phyloP scores from a whole-genome alignment of 1,140 invertebrate species.

The Zaprionus kolodkinae region DNA sequence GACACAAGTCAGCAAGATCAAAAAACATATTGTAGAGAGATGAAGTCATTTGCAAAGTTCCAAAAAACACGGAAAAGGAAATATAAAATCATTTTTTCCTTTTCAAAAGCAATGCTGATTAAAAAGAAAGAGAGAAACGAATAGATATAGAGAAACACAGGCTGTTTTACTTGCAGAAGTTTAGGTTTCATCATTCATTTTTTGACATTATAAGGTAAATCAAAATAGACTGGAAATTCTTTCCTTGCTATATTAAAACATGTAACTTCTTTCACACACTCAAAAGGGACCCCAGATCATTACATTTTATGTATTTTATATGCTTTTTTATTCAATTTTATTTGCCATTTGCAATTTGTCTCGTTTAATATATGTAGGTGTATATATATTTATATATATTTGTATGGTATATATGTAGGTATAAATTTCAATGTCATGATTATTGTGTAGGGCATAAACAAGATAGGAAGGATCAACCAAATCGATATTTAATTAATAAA shows the following conservation, averaged over 20 bases:
- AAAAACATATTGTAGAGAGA: too few relatives aligned
- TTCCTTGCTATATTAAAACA: not conserved
- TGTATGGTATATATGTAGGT: constrained; percentile 20
- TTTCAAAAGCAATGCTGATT: too few relatives aligned
- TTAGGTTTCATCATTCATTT: too few relatives aligned
- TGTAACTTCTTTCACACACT: not conserved
- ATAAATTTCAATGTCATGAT: constrained; percentile 63
- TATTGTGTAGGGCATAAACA: constrained; percentile 69
- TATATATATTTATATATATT: constrained; percentile 5
- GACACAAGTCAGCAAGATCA: too few relatives aligned
- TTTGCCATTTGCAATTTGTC: constrained; percentile 49
- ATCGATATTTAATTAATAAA: constrained; percentile 52
- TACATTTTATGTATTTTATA: constrained; percentile 1
- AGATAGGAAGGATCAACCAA: constrained; percentile 27
- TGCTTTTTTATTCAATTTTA: constrained; percentile 59
- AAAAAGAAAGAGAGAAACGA: too few relatives aligned
- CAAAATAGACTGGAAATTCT: not conserved
- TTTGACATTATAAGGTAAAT: not conserved
- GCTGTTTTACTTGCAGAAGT: too few relatives aligned
- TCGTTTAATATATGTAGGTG: constrained; percentile 39
- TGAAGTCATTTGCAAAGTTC: too few relatives aligned
- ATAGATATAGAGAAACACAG: too few relatives aligned
- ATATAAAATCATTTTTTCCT: too few relatives aligned
- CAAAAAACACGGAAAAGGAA: too few relatives aligned
- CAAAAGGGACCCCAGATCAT: not conserved